Evolutionary conservation across 2,113 vertebrate species (phyloP).

Genomic region (Nettapus auritus): DNA sequence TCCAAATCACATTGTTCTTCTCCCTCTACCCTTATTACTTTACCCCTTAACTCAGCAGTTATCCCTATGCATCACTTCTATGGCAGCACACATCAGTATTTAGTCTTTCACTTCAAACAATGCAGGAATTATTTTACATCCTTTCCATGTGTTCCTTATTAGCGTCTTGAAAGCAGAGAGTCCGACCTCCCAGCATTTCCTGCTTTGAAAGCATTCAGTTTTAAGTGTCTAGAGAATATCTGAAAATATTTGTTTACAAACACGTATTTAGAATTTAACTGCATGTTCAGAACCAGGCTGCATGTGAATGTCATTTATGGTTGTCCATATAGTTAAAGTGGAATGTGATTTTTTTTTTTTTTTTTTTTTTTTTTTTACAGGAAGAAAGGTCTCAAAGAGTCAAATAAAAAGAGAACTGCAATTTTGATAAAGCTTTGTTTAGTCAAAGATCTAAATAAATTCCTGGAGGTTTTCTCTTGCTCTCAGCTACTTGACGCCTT

Average conservation of each 20-base stretch:
- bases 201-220: slow-evolving; percentile 13
- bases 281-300: background rate
- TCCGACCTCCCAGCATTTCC: slow-evolving; percentile 36
- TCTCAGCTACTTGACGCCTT: slow-evolving; percentile 53
- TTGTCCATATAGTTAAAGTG: slow-evolving; percentile 35
- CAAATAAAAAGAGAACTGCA: slow-evolving; percentile 69
- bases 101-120: slow-evolving; percentile 39
- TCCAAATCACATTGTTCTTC: background rate
- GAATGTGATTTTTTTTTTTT: slow-evolving; percentile 66
- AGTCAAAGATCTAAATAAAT: slow-evolving; percentile 62
- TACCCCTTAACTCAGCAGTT: background rate
- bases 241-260: slow-evolving; percentile 43
- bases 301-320: background rate
- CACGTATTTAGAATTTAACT: slow-evolving; percentile 45
- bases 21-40: background rate
- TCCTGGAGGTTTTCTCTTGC: slow-evolving; percentile 49
- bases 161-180: slow-evolving; percentile 2
- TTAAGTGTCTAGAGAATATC: slow-evolving; percentile 4
- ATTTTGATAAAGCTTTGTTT: slow-evolving; percentile 63
- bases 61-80: background rate
- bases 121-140: slow-evolving; percentile 21
- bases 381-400: slow-evolving; percentile 52
- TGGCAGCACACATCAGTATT: background rate
- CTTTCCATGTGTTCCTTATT: slow-evolving; percentile 52
- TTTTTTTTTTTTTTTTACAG: slow-evolving; percentile 70